Percentiles rank a stretch among this genome's conserved stretches.
Conservation (phyloP, 92 coral and sea anemone genomes). For the Meandrina meandrites region DNA sequence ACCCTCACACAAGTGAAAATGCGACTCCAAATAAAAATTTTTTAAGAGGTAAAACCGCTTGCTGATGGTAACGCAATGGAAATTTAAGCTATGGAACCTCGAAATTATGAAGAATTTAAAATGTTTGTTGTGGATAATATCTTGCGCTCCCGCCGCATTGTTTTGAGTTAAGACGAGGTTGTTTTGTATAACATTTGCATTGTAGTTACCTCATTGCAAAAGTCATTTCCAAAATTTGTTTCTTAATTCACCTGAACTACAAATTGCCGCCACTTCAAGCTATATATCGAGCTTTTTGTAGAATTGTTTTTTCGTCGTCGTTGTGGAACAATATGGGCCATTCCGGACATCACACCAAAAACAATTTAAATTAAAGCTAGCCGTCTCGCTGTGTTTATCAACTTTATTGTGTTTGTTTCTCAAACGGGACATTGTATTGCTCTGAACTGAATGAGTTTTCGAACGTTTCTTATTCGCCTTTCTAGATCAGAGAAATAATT, state of each 20-base stretch:
- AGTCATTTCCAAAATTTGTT: neutral
- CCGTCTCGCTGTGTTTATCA: neutral
- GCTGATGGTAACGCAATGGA: neutral
- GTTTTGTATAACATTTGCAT: neutral
- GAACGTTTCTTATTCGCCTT: neutral
- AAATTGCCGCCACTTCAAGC: neutral
- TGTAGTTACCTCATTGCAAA: neutral
- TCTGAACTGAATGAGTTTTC: neutral
- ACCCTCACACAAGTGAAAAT: neutral
- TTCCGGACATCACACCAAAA: neutral
- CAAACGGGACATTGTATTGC: neutral
- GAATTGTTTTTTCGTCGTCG: neutral
- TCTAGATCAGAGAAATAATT: neutral
- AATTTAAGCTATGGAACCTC: neutral
- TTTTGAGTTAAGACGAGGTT: neutral
- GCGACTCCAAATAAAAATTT: neutral
- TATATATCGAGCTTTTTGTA: neutral
- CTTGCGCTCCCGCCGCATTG: too few species aligned
- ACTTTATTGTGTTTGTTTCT: neutral
- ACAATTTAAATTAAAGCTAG: neutral
- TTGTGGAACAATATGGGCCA: neutral
- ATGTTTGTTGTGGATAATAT: too few species aligned
- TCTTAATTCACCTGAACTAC: neutral
- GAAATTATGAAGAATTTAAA: neutral
- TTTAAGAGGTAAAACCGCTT: neutral